Evolutionary conservation across 2,888 invertebrate species (phyloP).

Genomic region (Barypeithes pellucidus): DNA sequence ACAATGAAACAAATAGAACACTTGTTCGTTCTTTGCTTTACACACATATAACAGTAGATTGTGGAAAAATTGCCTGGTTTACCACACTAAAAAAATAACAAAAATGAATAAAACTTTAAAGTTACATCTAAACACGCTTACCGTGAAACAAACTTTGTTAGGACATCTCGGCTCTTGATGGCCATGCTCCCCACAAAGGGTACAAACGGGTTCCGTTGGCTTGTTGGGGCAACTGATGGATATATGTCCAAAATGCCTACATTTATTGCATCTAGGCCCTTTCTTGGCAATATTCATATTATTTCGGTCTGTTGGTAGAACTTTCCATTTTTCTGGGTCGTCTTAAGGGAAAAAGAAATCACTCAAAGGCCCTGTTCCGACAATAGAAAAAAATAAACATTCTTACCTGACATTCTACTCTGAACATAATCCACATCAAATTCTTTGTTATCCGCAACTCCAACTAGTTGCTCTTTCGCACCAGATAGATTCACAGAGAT

Average conservation of each 20-base stretch:
- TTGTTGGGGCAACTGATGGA: conserved; percentile 75
- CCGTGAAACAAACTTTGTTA: conserved; percentile 80
- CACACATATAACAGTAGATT: conserved; percentile 77
- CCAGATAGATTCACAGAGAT: conserved; percentile 23
- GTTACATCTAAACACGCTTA: conserved; percentile 68
- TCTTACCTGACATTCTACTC: conserved; percentile 78
- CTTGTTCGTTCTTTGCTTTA: conserved; percentile 69
- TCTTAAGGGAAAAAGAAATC: conserved; percentile 68
- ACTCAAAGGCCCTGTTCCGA: neutral
- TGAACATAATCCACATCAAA: conserved; percentile 73
- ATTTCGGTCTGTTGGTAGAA: conserved; percentile 64
- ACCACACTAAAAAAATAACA: conserved; percentile 76
- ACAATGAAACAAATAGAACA: conserved; percentile 77
- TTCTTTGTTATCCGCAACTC: conserved; percentile 19
- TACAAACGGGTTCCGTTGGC: conserved; percentile 72
- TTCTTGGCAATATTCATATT: conserved; percentile 36
- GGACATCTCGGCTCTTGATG: conserved; percentile 81
- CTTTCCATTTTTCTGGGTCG: conserved; percentile 74
- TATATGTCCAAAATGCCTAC: conserved; percentile 78
- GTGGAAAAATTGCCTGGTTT: conserved; percentile 75
- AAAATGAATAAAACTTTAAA: neutral
- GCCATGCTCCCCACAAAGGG: conserved; percentile 79
- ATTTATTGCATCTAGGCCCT: conserved; percentile 75
- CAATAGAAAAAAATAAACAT: neutral
- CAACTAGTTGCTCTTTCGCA: conserved; percentile 13